phyloP scores from a whole-genome alignment of 2,113 vertebrate genomes.

The Callorhinus ursinus region DNA sequence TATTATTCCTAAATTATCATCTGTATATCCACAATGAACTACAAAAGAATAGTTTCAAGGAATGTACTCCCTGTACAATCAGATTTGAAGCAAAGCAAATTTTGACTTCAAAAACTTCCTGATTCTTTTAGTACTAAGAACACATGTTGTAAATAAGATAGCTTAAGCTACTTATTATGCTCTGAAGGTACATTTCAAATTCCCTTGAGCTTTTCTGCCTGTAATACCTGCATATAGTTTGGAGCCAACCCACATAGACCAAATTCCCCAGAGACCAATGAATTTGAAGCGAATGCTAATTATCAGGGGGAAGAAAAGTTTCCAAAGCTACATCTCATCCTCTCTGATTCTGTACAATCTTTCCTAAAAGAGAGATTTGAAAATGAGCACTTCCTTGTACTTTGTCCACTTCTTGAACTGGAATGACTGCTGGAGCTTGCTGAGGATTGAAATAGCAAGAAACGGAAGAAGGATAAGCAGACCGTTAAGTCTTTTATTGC shows the following conservation, averaged over 20 bases:
- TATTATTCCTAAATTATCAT: background rate
- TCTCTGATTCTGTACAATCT: constrained; percentile 16
- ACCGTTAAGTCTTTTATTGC: background rate
- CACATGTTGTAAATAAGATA: background rate
- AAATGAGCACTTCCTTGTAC: background rate
- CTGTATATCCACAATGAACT: constrained; percentile 50
- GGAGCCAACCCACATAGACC: constrained; percentile 42
- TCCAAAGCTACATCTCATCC: constrained; percentile 38
- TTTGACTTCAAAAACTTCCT: constrained; percentile 60
- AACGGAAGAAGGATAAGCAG: background rate
- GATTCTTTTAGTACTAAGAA: constrained; percentile 43
- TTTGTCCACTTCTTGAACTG: constrained; percentile 34
- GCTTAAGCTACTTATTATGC: constrained; percentile 49
- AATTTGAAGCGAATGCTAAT: constrained; percentile 62
- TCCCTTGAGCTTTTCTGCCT: constrained; percentile 27
- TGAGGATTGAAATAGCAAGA: constrained; percentile 10
- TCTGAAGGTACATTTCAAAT: constrained; percentile 43
- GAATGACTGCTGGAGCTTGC: background rate
- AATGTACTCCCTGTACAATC: constrained; percentile 14
- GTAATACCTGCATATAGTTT: constrained; percentile 34
- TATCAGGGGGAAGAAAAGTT: background rate
- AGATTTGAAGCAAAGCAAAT: constrained; percentile 64
- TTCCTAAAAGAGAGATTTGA: constrained; percentile 41
- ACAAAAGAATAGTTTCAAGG: constrained; percentile 64
- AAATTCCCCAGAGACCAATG: constrained; percentile 7